Evolutionary conservation across 2,113 vertebrate genomes (phyloP).

Genomic region (Rhea americana): DNA sequence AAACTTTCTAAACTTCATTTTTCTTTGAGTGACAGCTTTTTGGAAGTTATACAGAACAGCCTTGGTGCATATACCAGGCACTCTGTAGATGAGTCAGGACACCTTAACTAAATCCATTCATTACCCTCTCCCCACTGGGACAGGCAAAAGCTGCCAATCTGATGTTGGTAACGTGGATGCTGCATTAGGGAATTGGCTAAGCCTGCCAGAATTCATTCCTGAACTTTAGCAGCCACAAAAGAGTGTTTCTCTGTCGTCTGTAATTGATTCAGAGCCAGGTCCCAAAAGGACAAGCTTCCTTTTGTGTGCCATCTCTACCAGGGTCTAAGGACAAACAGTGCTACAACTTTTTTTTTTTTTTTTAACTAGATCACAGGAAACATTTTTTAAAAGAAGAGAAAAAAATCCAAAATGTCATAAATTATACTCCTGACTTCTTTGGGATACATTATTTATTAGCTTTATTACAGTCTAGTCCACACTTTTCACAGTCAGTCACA

Average conservation of each 20-base stretch:
- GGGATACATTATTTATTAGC: constrained; percentile 41
- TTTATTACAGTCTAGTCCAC: constrained; percentile 12
- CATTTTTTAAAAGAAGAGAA: constrained; percentile 34
- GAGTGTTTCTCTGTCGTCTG: constrained; percentile 79
- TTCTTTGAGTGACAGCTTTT: constrained; percentile 65
- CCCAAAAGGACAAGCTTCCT: constrained; percentile 78
- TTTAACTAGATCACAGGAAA: constrained; percentile 58
- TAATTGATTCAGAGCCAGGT: constrained; percentile 78
- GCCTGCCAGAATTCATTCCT: constrained; percentile 81
- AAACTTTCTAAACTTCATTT: constrained; percentile 55
- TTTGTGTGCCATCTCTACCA: constrained; percentile 73
- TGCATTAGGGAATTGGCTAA: constrained; percentile 74
- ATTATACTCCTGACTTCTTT: neutral
- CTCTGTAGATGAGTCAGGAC: constrained; percentile 71
- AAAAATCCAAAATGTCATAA: constrained; percentile 12
- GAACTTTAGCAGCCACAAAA: constrained; percentile 80
- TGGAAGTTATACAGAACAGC: constrained; percentile 61
- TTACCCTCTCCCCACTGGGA: constrained; percentile 71
- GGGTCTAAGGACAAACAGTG: constrained; percentile 64
- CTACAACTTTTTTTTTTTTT: constrained; percentile 44
- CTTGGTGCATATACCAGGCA: constrained; percentile 54
- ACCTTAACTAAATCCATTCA: constrained; percentile 80
- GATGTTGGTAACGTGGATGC: constrained; percentile 74
- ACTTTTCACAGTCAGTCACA: constrained; percentile 16
- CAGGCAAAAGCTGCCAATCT: constrained; percentile 74